Base-by-base conservation (phyloP, 2,797 vertebrate species). In the Graptemys geographica region DNA sequence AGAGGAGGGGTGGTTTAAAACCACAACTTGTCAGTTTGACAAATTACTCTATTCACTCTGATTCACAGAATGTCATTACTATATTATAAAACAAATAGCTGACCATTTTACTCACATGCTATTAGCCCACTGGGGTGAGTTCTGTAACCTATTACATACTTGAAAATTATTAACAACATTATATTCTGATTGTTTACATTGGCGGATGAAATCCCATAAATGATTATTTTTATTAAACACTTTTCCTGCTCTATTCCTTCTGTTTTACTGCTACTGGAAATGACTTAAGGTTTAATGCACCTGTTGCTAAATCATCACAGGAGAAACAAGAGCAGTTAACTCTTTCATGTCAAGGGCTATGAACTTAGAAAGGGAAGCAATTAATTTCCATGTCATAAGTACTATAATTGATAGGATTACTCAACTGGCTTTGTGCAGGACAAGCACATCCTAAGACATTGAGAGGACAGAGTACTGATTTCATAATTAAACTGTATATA, bases 401-500 rank as follows among this genome's bases (percentile, higher is more conserved):
- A 80, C 37, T 41, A n/a, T 23, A 8, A 1, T 53, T 47, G 59
- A 83, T 83, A 74, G 12, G 6, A 56, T 21, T 52, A 33, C 9
- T 52, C 2, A 81, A 41, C 15, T 1, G 8, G 44, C 49, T 84
- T 0, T 80, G 51, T n/a, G 11, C 0, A 2, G 0, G 0, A 82
- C 15, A 13, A 1, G 0, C 0, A 0, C 5, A 0, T 0, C 3
- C 16, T 25, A 21, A 4, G 18, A 4, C 49, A 55, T 2, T 11
- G 47, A 16, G 19, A n/a, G 11, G 11, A 53, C 78, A 44, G 5
- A 52, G 49, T 41, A 78, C 44, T 31, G 65, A 41, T 78, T 78
- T 25, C 19, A 3, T 19, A 51, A 3, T 11, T 2, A 0, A 0
- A 2, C 10, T n/a, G 27, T 1, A 33, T 74, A 7, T 2, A 69